Base-by-base conservation (phyloP, 53 echinoderm and acorn worm genomes). In the Antedon mediterranea region DNA sequence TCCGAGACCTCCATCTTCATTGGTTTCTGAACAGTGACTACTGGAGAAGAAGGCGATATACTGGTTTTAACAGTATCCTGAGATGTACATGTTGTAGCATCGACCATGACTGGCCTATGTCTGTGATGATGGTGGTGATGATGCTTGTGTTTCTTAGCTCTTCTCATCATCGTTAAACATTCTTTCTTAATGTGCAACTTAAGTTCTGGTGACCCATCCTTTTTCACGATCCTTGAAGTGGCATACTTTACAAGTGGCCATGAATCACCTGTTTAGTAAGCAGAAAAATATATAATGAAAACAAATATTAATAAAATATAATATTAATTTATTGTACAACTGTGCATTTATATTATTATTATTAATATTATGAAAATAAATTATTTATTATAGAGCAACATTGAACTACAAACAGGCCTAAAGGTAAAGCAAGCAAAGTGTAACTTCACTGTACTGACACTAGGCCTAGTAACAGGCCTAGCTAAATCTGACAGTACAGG, bases 141-240 rank as follows among this genome's bases (percentile, higher is more conserved):
- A 31, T 89, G 85, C 79, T 91, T 91, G 77, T 89, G 91, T 77
- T 94, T 94, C 77, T 91, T 91, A 13, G 87, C 82, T 34, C 89
- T 89, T 31, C 83, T 78, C 31, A 87, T 82, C 76, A 91, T 85
- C 43, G 89, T 89, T 23, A 57, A 23, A 57, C 57, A 57, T 14
- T 79, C 85, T 82, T 94, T 94, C 82, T 89, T 89, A 33, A 94
- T 94, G 79, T 94, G 94, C 28, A 94, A 77, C 74, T 94, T 94
- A 44, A 94, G 78, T 79, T 85, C 89, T 43, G 87, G 91, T 29
- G 84, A 79, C 32, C 94, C 94, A 77, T 91, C 94, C 81, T 94
- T 94, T 80, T 94, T 94, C 30, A 94, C 87, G 42, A 94, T 94
- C 34, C 94, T 78, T n/a, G 94, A 87, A 29, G 90, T 32, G 74